Conservation (phyloP, 1,140 invertebrate species). For the Anoplophora glabripennis region DNA sequence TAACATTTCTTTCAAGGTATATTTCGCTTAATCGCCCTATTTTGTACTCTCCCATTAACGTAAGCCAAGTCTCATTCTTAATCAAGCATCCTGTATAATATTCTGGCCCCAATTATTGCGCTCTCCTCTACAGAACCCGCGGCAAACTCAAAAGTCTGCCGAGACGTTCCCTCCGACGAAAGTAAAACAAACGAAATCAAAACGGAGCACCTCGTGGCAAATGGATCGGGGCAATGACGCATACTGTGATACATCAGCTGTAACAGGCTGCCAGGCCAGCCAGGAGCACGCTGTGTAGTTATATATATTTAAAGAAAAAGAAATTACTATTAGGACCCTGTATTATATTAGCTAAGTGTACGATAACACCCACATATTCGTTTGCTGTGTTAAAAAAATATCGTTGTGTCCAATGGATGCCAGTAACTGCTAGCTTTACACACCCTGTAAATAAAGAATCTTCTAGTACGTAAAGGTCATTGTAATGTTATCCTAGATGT, state of each 20-base stretch:
- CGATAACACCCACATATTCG: not conserved
- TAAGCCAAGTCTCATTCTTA: too few relatives aligned
- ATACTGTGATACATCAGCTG: conserved; percentile 49
- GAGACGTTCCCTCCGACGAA: too few relatives aligned
- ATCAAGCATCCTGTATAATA: too few relatives aligned
- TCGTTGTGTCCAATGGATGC: conserved; percentile 40
- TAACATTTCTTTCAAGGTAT: too few relatives aligned
- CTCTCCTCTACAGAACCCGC: too few relatives aligned
- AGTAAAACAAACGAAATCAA: too few relatives aligned
- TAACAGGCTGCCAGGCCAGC: conserved; percentile 39
- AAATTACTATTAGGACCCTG: conserved; percentile 27
- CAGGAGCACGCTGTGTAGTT: conserved; percentile 40
- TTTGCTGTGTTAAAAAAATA: conserved; percentile 44
- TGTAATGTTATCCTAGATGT: conserved; percentile 43
- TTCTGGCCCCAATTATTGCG: too few relatives aligned
- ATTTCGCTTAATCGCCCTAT: too few relatives aligned
- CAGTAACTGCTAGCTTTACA: conserved; percentile 45
- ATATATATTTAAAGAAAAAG: conserved; percentile 31
- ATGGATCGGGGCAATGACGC: conserved; percentile 50
- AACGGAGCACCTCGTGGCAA: conserved; percentile 27
- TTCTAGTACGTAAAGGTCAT: conserved; percentile 22
- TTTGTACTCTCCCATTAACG: too few relatives aligned
- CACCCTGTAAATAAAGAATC: conserved; percentile 35
- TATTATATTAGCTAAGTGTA: conserved; percentile 42
- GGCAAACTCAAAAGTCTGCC: too few relatives aligned